Base-by-base conservation (phyloP, 2,797 vertebrate species). In the Scomberomorus guttatus region DNA sequence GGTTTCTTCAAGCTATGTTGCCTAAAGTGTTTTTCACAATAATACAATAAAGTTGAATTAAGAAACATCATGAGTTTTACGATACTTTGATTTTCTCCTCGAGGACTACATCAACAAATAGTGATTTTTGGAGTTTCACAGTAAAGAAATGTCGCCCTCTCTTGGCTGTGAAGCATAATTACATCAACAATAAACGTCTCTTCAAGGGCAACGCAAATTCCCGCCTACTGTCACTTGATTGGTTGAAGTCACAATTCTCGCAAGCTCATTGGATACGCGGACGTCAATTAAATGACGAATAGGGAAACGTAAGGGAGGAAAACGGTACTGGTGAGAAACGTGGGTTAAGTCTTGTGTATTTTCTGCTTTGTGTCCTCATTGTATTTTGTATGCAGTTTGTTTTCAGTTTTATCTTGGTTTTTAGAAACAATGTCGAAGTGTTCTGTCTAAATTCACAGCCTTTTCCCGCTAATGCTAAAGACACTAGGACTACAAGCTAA, bases 311-410 rank as follows among this genome's bases (percentile, higher is more conserved):
- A 5, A 65, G 12, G 10, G 32, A 81, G 32, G 29, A 71, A 54
- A 37, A 46, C 69, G 15, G 29, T 54, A 27, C 75, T 34, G 80
- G 79, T 82, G 72, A 92, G 71, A 89, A 94, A 92, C 94, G 92
- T 94, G 95, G 89, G 84, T 89, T 59, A 78, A 88, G 44, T n/a
- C 3, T 70, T 60, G 29, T 48, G 56, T 50, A 4, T 76, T 82
- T 77, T 15, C 17, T 29, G 2, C 4, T 5, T 39, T 77, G 15
- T 80, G 27, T 55, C 7, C 5, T 72, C 1, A 0, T 17, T 83
- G 51, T 50, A 1, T 27, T 61, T 9, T 18, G 13, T 64, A 13
- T 57, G 2, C 32, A 8, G 29, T 20, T 18, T 0, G 14, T 29
- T 34, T 5, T n/a, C 3, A 3, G 20, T 2, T 6, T 17, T 20